Conservation (phyloP, 2,113 vertebrate species). For the Colius striatus region DNA sequence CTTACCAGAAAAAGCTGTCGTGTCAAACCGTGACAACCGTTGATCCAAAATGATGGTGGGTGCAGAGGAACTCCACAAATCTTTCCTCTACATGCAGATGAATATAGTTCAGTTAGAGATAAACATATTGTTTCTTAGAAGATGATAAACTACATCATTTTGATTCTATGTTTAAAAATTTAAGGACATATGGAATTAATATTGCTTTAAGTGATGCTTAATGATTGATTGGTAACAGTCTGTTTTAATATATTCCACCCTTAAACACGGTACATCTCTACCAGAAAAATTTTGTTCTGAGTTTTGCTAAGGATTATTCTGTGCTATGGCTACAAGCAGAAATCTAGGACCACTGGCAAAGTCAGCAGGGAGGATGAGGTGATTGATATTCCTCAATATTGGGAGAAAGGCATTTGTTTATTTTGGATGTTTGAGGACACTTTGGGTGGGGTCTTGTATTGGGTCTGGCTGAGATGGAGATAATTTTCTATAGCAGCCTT, state of each 20-base stretch:
- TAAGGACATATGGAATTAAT: not conserved
- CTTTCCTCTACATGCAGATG: not conserved
- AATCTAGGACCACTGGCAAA: not conserved
- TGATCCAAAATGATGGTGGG: not conserved
- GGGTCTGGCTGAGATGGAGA: too few species aligned
- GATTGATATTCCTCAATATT: not conserved
- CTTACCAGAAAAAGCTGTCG: too few species aligned
- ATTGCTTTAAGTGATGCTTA: not conserved
- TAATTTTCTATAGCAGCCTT: too few species aligned
- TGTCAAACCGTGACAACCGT: not conserved
- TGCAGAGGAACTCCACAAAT: not conserved
- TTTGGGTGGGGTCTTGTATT: not conserved
- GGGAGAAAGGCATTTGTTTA: not conserved
- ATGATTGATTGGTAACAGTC: not conserved
- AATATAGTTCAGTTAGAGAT: not conserved
- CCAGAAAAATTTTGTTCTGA: not conserved
- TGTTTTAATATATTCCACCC: not conserved
- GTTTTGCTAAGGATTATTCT: not conserved
- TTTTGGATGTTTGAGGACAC: not conserved
- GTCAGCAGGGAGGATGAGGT: not conserved
- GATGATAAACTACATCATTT: not conserved
- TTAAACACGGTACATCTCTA: not conserved
- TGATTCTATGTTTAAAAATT: not conserved
- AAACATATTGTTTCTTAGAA: not conserved
- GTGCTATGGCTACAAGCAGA: not conserved